Evolutionary conservation across 2,113 vertebrate genomes (phyloP).

Genomic region (Tyto alba): DNA sequence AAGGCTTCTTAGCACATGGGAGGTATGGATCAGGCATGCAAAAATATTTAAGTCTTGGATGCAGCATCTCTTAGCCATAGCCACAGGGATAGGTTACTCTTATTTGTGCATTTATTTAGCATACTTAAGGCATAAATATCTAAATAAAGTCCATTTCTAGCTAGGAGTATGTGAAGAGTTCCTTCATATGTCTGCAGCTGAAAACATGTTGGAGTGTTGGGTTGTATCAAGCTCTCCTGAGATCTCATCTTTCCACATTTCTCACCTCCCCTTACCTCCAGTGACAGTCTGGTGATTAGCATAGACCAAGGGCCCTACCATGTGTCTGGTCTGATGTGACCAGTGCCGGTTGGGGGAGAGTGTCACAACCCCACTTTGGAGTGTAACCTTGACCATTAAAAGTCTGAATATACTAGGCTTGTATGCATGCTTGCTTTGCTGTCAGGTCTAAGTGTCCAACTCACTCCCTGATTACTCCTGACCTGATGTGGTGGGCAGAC

Average conservation of each 20-base stretch:
- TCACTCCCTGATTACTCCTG: neutral
- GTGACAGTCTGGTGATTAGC: neutral
- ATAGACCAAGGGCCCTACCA: conserved; percentile 4
- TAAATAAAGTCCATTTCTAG: neutral
- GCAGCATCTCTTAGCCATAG: neutral
- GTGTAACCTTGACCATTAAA: neutral
- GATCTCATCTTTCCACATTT: accelerated
- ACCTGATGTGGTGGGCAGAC: neutral
- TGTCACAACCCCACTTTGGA: neutral
- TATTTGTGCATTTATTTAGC: neutral
- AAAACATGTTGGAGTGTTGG: neutral
- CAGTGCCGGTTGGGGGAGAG: neutral
- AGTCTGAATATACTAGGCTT: no score
- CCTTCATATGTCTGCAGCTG: neutral
- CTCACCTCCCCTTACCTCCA: neutral
- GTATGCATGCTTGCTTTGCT: accelerated
- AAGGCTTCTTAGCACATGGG: conserved; percentile 31
- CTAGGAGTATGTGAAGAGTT: neutral
- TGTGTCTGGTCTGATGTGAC: neutral
- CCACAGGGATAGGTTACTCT: neutral
- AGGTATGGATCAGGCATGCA: conserved; percentile 49
- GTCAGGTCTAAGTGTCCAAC: neutral
- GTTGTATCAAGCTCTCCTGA: accelerated
- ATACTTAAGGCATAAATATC: neutral
- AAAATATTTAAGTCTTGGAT: conserved; percentile 29